A percentile compares a stretch with the other conserved stretches of the same genome.
Evolutionary conservation across 2,113 vertebrate genomes (phyloP).

Genomic region (Aspidoscelis tigris): DNA sequence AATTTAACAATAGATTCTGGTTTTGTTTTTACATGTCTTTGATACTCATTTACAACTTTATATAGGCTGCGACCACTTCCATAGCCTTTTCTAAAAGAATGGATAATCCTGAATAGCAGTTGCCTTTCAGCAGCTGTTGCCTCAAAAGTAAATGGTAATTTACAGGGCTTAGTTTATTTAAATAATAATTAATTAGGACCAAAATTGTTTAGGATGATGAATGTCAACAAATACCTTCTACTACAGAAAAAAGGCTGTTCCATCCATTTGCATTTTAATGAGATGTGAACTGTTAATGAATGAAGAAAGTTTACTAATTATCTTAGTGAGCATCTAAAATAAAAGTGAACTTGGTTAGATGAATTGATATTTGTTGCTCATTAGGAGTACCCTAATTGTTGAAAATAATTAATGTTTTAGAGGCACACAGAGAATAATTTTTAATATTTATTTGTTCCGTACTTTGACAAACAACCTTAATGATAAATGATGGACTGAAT

Average conservation of each 20-base stretch:
- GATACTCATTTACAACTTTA: neutral
- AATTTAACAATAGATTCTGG: neutral
- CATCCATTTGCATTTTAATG: conserved; percentile 72
- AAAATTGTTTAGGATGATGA: conserved; percentile 56
- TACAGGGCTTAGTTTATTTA: conserved; percentile 22
- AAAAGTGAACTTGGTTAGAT: conserved; percentile 67
- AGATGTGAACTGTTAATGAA: conserved; percentile 75
- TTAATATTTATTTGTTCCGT: conserved; percentile 53
- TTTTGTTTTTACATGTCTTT: neutral
- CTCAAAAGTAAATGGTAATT: conserved; percentile 38
- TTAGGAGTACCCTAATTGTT: conserved; percentile 59
- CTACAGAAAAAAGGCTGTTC: conserved; percentile 48
- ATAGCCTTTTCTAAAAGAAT: neutral
- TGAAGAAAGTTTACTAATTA: conserved; percentile 67
- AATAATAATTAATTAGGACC: conserved; percentile 63
- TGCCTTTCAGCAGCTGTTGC: conserved; percentile 61
- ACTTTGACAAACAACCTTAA: conserved; percentile 52
- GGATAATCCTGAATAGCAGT: conserved; percentile 10
- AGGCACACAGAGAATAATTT: conserved; percentile 61
- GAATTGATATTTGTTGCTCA: conserved; percentile 65
- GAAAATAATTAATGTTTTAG: conserved; percentile 69
- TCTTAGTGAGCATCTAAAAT: conserved; percentile 50
- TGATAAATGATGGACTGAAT: conserved; percentile 53
- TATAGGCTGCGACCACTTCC: neutral
- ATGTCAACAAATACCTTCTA: conserved; percentile 59